Percentiles rank a stretch among this genome's conserved stretches.
Evolutionary conservation across 2,797 vertebrate genomes (phyloP).

Genomic region (Pipistrellus nathusii): DNA sequence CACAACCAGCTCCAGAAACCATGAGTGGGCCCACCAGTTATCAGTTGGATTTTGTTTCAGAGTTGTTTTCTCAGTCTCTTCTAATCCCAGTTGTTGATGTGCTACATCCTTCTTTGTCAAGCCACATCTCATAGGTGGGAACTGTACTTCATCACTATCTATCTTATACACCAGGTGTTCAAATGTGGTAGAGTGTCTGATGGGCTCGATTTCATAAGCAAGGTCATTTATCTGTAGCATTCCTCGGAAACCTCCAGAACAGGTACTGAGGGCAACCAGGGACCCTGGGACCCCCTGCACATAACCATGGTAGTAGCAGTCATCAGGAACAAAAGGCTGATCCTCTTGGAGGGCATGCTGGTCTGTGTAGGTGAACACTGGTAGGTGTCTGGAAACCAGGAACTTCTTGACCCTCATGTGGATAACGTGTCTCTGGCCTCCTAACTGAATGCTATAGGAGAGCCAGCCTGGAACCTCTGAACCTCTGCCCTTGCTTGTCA

Average conservation of each 20-base stretch:
- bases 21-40: constrained; percentile 66
- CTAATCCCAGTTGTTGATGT: constrained; percentile 64
- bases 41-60: background rate
- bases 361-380: constrained; percentile 82
- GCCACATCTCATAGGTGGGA: constrained; percentile 60
- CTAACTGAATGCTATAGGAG: constrained; percentile 82
- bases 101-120: constrained; percentile 66
- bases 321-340: constrained; percentile 64
- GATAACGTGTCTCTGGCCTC: constrained; percentile 75
- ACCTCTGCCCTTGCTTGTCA: constrained; percentile 58
- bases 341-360: constrained; percentile 2
- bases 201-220: constrained; percentile 70
- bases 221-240: constrained; percentile 58
- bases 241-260: constrained; percentile 76
- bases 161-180: constrained; percentile 83
- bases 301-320: constrained; percentile 77
- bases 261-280: constrained; percentile 71
- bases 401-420: constrained; percentile 76
- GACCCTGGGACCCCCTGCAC: constrained; percentile 58
- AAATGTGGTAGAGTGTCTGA: constrained; percentile 67
- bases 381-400: constrained; percentile 71
- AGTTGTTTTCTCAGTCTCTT: background rate
- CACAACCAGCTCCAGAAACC: constrained; percentile 82
- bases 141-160: constrained; percentile 20
- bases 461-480: constrained; percentile 59